Evolutionary conservation across 2,888 invertebrate species (phyloP), one percentile per base, ranked within the genome.

Genomic region (Sturmia bella): DNA sequence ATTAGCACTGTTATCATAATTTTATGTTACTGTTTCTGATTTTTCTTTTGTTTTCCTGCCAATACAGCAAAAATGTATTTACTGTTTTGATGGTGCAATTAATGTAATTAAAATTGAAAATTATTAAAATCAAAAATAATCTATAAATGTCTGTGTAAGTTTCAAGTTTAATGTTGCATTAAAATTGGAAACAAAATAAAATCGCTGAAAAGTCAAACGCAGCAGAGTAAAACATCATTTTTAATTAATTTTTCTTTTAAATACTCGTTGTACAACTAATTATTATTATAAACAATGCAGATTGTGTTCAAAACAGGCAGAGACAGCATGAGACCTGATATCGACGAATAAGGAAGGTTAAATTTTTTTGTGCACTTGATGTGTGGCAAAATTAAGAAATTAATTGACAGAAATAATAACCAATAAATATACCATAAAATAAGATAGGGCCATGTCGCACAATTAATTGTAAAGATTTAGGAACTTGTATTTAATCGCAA

Each of bases 191-290:
- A 50, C 41, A 50, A 24, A 48, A 57, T 66, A 66, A 57, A 21
- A 63, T 45, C 39, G n/a, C 2, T 41, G 17, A 19, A 19, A 19
- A 43, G 12, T 12, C 21, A 12, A 37, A 45, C 0, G 2, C 27
- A 21, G 19, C 24, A 69, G 15, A 48, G 57, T 17, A 59, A 5
- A 56, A 48, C 9, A 64, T 32, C 11, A 56, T 45, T 63, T 56
- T 54, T 73, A 73, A 63, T 63, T 54, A 63, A 63, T 43, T 63
- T 73, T 73, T 24, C 41, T 73, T 19, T 73, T 32, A 54, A 73
- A 32, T 21, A 45, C 5, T 0, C 2, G 6, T 4, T 2, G 3
- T 19, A 45, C 15, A 17, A 41, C 13, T 52, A 17, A 52, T 39
- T 39, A 21, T 48, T 17, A 37, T 13, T 6, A 50, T 50, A 50